Percentiles rank a stretch among this genome's conserved stretches.
Evolutionary conservation across 2,888 invertebrate species (phyloP).

Genomic region (Unio pictorum): DNA sequence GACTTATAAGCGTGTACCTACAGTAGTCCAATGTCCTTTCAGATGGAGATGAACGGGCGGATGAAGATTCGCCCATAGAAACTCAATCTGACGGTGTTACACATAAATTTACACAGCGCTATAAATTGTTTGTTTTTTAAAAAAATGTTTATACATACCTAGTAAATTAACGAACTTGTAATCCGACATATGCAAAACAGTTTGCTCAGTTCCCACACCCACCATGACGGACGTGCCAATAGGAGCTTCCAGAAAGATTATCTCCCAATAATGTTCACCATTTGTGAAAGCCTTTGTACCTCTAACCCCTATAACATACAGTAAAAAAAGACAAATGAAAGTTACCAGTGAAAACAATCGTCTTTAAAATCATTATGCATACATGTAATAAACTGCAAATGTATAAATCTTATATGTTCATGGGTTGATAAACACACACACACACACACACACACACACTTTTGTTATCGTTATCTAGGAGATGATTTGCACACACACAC

Average conservation of each 20-base stretch:
- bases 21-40: no score
- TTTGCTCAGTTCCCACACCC: conserved; percentile 57
- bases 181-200: conserved; percentile 42
- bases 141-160: conserved; percentile 36
- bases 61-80: background rate
- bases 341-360: background rate
- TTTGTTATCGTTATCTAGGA: no score
- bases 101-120: no score
- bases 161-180: conserved; percentile 57
- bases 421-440: no score
- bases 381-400: no score
- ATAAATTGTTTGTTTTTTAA: background rate
- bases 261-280: conserved; percentile 63
- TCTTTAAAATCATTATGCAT: no score
- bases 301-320: conserved; percentile 40
- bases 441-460: no score
- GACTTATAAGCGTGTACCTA: no score
- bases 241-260: conserved; percentile 57
- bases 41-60: no score
- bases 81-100: no score
- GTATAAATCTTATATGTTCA: no score
- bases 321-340: background rate
- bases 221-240: conserved; percentile 63
- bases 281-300: conserved; percentile 50
- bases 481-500: no score